Evolutionary conservation across 2,888 invertebrate species (phyloP), one percentile per base, ranked within the genome.

Genomic region (Ophion obscuratus): DNA sequence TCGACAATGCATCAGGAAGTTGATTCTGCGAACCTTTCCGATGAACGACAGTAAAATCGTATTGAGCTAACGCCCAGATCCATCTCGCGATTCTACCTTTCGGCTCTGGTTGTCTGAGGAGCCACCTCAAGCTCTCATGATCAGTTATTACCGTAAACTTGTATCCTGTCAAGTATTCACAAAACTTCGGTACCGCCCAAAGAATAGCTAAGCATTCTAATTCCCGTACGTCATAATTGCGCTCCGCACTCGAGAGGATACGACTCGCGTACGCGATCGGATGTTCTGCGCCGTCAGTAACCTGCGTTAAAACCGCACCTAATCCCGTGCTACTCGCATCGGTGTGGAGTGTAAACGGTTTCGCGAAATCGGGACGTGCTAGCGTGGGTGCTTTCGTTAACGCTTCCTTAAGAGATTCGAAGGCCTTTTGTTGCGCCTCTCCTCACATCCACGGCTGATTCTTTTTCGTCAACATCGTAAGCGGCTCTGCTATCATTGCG

Each of bases 241-340:
- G 61, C 67, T 90, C 90, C 0, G 89, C 71, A 1, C 71, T 70
- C 1, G 66, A 77, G 7, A 91, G 71, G 0, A 88, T 57, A 0
- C 87, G 68, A 24, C 89, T 90, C 0, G 89, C 89, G 31, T 89
- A 90, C 0, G 90, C 90, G 9, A 91, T 86, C 2, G 89, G 89
- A 0, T 70, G 27, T 44, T 89, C 89, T 0, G 78, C 78, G 0
- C 80, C 88, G 14, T 88, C 89, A 20, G 74, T 66, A 0, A 61
- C 47, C 71, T 90, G 90, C 0, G 88, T 89, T 9, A 91, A 64
- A 0, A 90, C 89, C 0, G 88, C 87, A 0, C 87, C 88, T 0
- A 89, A 2, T 0, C 87, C 87, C 0, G 82, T 78, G 31, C 62
- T 67, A 53, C 85, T 89, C 0, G 87, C 85, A 68, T 88, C 87